phyloP scores from a whole-genome alignment of 2,113 vertebrate genomes.

The Psittacara wagleri region DNA sequence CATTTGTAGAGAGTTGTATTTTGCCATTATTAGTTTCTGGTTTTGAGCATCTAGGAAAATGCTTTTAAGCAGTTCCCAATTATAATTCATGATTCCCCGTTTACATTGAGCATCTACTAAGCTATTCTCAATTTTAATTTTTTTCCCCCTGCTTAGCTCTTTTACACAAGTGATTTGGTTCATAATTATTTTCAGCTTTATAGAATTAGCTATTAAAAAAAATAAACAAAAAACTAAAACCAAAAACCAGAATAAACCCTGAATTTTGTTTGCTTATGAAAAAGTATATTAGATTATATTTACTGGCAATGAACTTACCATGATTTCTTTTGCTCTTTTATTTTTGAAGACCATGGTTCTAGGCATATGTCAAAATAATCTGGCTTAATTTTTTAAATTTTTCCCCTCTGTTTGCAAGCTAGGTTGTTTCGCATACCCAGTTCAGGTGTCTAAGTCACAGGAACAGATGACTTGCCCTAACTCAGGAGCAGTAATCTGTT shows the following conservation, averaged over 20 bases:
- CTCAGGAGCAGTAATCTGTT: background rate
- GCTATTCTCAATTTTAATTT: background rate
- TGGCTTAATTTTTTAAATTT: background rate
- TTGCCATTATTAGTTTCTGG: background rate
- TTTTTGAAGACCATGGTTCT: background rate
- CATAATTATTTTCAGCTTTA: background rate
- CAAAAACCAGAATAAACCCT: background rate
- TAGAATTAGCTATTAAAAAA: background rate
- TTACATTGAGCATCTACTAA: conserved; percentile 16
- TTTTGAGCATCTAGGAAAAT: background rate
- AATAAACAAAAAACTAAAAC: background rate
- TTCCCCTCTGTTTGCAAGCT: background rate
- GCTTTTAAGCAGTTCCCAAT: background rate
- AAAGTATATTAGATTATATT: background rate
- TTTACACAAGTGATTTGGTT: background rate
- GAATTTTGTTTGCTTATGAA: background rate
- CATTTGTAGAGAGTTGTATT: background rate
- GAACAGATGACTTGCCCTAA: background rate
- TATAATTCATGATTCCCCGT: conserved; percentile 22
- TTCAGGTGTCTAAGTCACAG: background rate
- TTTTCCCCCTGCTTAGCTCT: background rate
- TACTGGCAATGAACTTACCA: background rate
- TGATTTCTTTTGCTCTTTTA: background rate
- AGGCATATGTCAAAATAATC: background rate
- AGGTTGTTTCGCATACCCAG: background rate